Base-by-base conservation (phyloP, 1,140 invertebrate species). In the Drosophila sechellia region DNA sequence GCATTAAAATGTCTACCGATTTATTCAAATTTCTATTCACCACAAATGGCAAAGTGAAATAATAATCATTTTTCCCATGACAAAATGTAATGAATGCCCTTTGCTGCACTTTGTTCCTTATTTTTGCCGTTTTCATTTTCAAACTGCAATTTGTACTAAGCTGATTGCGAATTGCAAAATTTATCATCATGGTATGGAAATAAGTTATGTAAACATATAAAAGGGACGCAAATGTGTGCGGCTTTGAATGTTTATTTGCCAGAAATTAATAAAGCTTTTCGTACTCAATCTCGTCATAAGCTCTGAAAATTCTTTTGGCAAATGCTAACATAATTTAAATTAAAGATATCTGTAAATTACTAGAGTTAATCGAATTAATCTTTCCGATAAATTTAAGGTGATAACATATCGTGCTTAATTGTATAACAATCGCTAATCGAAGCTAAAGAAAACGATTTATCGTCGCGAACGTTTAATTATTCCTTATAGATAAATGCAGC, bases 241-340 rank as follows among this genome's bases (percentile, higher is more conserved):
- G 39, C 42, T 56, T 56, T 42, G 22, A 31, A 17, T 52, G 58
- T 52, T 40, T 60, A 60, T 53, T 60, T 60, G 58, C 15, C 8
- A n/a, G 5, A 53, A 60, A 35, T 52, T 53, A 53, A 22, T 40
- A 34, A 20, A 59, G 48, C 20, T 22, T 15, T 43, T 40, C 8
- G 4, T 42, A 42, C 42, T 31, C 58, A 61, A 53, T 61, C 25
- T 13, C 12, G 0, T 5, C n/a, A 31, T 53, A 53, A 54, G 40
- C 20, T 50, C 31, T 17, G 11, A 34, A 25, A 34, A 34, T 13
- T 27, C n/a, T 13, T 17, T 27, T 34, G 13, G 15, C n/a, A 34
- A 35, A 22, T 39, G 11, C 43, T 56, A 45, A 49, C 37, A 64
- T 49, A 17, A 34, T 35, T 60, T 37, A 64, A 40, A 70, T 37